These are phyloP conservation scores for Sceloporus undulatus DNA, from an alignment of 2,113 vertebrate species.

Conservation along the genomic window DNA sequence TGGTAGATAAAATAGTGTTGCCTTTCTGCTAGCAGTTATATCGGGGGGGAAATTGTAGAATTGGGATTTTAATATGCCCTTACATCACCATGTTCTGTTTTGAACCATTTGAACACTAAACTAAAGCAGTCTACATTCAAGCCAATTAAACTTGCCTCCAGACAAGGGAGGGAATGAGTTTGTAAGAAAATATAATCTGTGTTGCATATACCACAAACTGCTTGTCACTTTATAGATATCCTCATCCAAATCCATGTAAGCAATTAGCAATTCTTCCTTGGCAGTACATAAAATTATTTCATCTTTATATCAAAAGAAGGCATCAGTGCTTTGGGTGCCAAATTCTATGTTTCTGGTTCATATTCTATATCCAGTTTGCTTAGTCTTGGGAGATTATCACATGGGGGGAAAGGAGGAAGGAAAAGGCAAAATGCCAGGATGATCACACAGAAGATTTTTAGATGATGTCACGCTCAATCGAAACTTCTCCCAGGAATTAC, in stretches of 20 bases:
- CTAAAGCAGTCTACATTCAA: neutral
- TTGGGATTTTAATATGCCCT: neutral
- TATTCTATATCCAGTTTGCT: neutral
- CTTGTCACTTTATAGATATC: neutral
- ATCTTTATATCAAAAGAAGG: neutral
- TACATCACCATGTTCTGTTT: neutral
- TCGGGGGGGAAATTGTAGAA: neutral
- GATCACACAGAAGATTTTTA: too few relatives aligned
- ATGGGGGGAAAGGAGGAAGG: too few relatives aligned
- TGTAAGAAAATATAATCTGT: slow-evolving; percentile 12
- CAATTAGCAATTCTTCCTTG: neutral
- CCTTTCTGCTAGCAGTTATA: slow-evolving; percentile 11
- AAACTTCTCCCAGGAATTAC: too few relatives aligned
- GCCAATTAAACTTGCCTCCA: neutral
- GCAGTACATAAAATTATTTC: neutral
- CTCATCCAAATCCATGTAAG: slow-evolving; percentile 1
- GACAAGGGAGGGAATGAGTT: neutral
- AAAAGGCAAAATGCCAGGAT: too few relatives aligned
- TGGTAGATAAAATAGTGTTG: neutral
- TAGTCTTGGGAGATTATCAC: neutral
- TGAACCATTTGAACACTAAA: neutral
- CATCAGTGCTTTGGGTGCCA: neutral
- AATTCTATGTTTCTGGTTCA: neutral
- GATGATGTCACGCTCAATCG: too few relatives aligned
- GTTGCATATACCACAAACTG: slow-evolving; percentile 1